Conservation (phyloP, 2,797 vertebrate genomes). For the Myotis daubentonii region DNA sequence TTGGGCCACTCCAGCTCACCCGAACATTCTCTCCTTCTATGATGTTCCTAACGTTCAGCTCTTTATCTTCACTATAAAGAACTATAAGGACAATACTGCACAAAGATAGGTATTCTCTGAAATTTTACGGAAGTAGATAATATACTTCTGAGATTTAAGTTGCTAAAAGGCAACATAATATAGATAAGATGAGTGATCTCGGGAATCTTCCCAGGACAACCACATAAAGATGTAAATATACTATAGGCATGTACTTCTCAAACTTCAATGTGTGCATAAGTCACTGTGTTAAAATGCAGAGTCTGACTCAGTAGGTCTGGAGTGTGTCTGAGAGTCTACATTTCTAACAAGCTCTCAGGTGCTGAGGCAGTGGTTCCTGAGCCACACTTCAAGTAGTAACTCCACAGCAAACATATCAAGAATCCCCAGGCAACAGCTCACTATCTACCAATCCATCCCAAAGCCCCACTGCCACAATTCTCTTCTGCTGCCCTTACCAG, state of each 20-base stretch:
- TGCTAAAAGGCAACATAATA: constrained; percentile 5
- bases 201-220: background rate
- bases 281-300: background rate
- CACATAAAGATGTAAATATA: background rate
- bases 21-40: background rate
- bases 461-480: background rate
- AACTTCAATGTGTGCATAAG: background rate
- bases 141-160: background rate
- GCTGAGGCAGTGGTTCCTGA: background rate
- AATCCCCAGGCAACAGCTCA: background rate
- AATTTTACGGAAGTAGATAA: background rate
- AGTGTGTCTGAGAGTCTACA: background rate
- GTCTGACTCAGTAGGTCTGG: background rate
- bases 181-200: background rate
- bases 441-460: background rate
- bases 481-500: background rate
- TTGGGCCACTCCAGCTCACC: background rate
- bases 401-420: background rate
- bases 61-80: constrained; percentile 8
- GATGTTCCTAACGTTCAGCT: background rate
- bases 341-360: background rate
- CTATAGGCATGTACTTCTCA: background rate
- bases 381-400: background rate
- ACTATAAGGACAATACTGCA: background rate
- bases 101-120: background rate